These are phyloP conservation scores for Halyomorpha halys DNA, from an alignment of 1,140 invertebrate genomes.

Conservation along the genomic window DNA sequence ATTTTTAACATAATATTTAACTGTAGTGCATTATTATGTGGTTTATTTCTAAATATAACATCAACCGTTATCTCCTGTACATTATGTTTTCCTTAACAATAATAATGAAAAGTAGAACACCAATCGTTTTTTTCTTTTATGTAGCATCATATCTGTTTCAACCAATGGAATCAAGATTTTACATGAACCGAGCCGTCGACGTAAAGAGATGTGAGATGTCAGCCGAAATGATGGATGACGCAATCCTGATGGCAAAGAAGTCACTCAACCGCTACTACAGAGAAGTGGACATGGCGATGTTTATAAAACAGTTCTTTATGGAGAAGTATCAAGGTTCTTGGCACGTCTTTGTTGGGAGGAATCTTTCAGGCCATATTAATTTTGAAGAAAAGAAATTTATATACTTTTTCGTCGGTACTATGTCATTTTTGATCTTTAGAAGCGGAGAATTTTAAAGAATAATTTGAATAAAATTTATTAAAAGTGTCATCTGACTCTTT, in stretches of 20 bases:
- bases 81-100: no score
- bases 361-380: not conserved
- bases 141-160: not conserved
- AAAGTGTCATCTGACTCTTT: no score
- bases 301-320: not conserved
- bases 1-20: no score
- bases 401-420: not conserved
- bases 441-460: not conserved
- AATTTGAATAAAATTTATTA: no score
- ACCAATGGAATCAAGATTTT: not conserved
- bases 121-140: no score
- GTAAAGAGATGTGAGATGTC: not conserved
- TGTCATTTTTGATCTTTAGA: slow-evolving; percentile 2
- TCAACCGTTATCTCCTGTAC: no score
- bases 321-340: not conserved
- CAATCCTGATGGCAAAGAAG: not conserved
- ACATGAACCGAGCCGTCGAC: not conserved
- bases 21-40: no score
- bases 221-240: not conserved
- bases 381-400: not conserved
- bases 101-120: no score
- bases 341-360: slow-evolving; percentile 1
- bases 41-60: no score
- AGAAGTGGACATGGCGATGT: not conserved
- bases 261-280: not conserved